Evolutionary conservation across 2,113 vertebrate genomes (phyloP).

Genomic region (Sterrhoptilus dennistouni): DNA sequence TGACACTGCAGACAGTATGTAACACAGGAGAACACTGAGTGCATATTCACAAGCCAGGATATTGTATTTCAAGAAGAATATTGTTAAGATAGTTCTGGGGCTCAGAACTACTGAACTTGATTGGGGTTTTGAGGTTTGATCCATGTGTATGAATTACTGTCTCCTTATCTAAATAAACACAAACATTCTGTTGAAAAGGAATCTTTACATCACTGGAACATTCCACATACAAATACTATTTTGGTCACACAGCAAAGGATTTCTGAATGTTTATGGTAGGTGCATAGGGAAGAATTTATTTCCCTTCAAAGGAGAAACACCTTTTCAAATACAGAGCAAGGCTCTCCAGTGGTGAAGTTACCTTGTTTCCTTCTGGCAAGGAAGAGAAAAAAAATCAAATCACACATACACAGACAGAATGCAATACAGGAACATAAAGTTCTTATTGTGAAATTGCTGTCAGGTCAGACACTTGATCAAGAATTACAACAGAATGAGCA

Average conservation of each 20-base stretch:
- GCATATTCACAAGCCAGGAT: background rate
- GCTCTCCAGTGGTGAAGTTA: background rate
- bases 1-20: background rate
- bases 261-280: background rate
- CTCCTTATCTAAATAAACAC: background rate
- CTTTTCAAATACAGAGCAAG: background rate
- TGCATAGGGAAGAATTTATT: background rate
- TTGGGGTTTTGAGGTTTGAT: background rate
- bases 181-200: background rate
- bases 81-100: background rate
- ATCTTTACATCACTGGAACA: background rate
- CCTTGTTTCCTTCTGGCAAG: background rate
- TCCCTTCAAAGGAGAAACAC: background rate
- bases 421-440: conserved; percentile 2
- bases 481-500: background rate
- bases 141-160: background rate
- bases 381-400: background rate
- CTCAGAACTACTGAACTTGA: background rate
- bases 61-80: background rate
- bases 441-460: conserved; percentile 27
- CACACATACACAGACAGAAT: background rate
- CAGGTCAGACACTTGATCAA: conserved; percentile 26
- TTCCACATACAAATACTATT: background rate
- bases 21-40: background rate
- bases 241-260: background rate